phyloP scores from a whole-genome alignment of 1,140 invertebrate species.

The Neotoxoptera formosana region DNA sequence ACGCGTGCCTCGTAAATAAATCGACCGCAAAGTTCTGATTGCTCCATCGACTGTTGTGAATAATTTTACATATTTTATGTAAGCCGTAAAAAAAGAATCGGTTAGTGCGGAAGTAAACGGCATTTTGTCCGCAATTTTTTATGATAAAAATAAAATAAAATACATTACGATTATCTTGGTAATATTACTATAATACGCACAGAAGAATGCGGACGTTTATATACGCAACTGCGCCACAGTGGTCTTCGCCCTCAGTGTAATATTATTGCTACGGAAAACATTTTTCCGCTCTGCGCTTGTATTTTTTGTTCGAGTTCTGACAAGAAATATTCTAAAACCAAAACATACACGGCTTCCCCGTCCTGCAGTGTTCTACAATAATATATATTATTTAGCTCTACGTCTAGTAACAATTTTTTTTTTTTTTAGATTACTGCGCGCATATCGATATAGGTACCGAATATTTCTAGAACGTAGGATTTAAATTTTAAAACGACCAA shows the following conservation, averaged over 20 bases:
- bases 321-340: background rate
- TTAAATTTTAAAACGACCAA: background rate
- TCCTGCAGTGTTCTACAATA: background rate
- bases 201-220: background rate
- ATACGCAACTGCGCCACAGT: background rate
- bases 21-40: background rate
- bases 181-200: background rate
- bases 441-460: background rate
- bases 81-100: background rate
- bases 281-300: background rate
- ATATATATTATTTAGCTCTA: background rate
- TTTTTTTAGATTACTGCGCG: too few species aligned
- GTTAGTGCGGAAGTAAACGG: background rate
- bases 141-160: background rate
- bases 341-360: background rate
- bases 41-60: background rate
- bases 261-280: background rate
- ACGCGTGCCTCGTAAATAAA: background rate
- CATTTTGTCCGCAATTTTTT: background rate
- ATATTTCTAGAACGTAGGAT: background rate
- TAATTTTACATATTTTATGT: background rate
- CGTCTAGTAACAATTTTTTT: background rate
- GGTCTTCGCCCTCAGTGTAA: background rate
- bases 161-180: background rate
- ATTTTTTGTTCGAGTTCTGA: background rate